Evolutionary conservation across 2,797 vertebrate genomes (phyloP).

Genomic region (Chelidonichthys spinosus): DNA sequence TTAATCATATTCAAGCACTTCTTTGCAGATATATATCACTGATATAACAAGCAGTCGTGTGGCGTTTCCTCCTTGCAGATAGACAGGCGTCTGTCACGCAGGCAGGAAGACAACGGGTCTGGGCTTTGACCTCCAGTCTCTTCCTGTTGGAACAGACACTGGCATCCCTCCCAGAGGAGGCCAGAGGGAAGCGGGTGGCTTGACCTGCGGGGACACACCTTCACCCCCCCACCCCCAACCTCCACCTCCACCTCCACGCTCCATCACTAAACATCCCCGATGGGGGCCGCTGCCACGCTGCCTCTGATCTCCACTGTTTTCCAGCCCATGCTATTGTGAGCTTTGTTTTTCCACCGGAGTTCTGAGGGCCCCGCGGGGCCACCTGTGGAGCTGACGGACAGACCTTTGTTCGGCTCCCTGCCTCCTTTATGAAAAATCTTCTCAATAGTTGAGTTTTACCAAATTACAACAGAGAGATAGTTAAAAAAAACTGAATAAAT

Average conservation of each 20-base stretch:
- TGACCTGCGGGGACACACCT: constrained; percentile 72
- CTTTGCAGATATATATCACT: too few species aligned
- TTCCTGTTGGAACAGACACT: constrained; percentile 71
- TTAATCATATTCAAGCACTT: too few species aligned
- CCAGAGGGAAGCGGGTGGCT: constrained; percentile 54
- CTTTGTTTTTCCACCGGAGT: constrained; percentile 68
- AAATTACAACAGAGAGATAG: background rate
- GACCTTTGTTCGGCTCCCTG: constrained; percentile 46
- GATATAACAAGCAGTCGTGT: too few species aligned
- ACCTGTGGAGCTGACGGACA: constrained; percentile 46
- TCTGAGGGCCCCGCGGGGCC: constrained; percentile 56
- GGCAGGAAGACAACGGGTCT: constrained; percentile 78
- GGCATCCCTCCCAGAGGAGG: constrained; percentile 63
- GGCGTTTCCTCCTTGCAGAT: constrained; percentile 6
- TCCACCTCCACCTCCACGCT: background rate
- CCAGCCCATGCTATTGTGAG: constrained; percentile 70
- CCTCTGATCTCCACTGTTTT: constrained; percentile 67
- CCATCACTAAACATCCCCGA: constrained; percentile 59
- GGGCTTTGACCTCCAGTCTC: constrained; percentile 75
- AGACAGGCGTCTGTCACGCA: constrained; percentile 70
- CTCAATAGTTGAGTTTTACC: background rate
- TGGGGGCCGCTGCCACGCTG: constrained; percentile 23
- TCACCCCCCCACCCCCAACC: constrained; percentile 12
- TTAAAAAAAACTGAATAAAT: background rate
- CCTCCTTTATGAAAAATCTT: background rate